Conservation (phyloP, 2,797 vertebrate genomes). For the Fistularia tabacaria region DNA sequence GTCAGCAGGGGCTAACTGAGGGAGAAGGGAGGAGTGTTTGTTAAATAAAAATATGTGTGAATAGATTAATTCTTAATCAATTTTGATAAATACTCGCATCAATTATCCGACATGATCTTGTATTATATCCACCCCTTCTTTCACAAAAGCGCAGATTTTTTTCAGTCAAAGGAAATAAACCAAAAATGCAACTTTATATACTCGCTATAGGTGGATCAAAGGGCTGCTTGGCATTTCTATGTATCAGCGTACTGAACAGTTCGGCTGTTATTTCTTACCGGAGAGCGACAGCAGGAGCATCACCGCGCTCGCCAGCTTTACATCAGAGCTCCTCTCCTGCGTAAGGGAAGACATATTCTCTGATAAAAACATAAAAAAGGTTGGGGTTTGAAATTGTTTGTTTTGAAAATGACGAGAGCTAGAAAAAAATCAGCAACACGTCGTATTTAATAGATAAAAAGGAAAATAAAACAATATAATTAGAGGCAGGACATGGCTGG, state of each 20-base stretch:
- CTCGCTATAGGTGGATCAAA: too few species aligned
- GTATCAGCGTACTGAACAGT: conserved; percentile 13
- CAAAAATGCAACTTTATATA: too few species aligned
- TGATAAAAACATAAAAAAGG: conserved; percentile 10
- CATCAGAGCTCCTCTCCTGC: conserved; percentile 44
- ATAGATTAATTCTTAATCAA: too few species aligned
- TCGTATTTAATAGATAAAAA: conserved; percentile 30
- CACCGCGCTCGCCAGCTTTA: conserved; percentile 48
- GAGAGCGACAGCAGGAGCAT: conserved; percentile 58
- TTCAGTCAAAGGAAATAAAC: too few species aligned
- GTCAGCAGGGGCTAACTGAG: too few species aligned
- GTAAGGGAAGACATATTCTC: conserved; percentile 52
- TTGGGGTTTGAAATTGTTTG: neutral
- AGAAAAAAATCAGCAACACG: conserved; percentile 3
- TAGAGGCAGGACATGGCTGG: conserved; percentile 66
- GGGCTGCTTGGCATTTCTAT: conserved; percentile 4
- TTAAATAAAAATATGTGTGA: too few species aligned
- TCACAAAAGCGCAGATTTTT: too few species aligned
- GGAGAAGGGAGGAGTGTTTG: too few species aligned
- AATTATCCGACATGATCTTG: too few species aligned
- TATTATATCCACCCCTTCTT: too few species aligned
- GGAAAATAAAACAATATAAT: conserved; percentile 33
- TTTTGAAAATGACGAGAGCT: neutral
- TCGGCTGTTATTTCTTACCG: conserved; percentile 54
- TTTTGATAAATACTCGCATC: too few species aligned